Base-by-base conservation (phyloP, 1,140 invertebrate genomes). In the Matsumurasca onukii region DNA sequence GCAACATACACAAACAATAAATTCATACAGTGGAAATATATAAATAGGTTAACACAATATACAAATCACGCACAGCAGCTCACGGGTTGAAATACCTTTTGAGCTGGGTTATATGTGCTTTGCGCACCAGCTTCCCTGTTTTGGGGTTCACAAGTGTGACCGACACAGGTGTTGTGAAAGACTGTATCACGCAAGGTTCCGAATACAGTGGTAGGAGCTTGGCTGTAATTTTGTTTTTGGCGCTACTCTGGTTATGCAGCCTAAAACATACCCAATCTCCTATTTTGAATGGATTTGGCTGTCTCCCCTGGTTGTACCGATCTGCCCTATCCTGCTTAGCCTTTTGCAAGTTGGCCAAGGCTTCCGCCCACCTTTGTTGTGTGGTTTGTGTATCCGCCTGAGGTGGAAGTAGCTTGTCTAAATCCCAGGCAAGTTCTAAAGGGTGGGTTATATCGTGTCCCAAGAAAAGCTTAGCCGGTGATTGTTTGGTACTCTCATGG, bases 291-390 rank as follows among this genome's bases (percentile, higher is more conserved):
- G 5, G 49, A 12, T 12, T 5, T 12, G 49, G 49, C n/a, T 12
- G n/a, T 51, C 49, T 51, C 24, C n/a, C 3, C 3, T n/a, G 5
- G n/a, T 51, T 51, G n/a, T 51, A 51, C 49, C 3, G 49, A 20
- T 22, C 3, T n/a, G n/a, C 49, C 3, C 49, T 3, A 3, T 5
- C 24, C 3, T 51, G 5, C 49, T 22, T 3, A 20, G 49, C 49
- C 24, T 51, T 51, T 9, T 22, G n/a, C 3, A 51, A n/a, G n/a
- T 51, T 51, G n/a, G n/a, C n/a, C 3, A 12, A 3, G 5, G 49
- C 49, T 9, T 51, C 49, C 24, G n/a, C n/a, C 49, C 49, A 51
- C 49, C n/a, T 51, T 51, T 51, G 17, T n/a, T 51, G 5, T n/a
- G n/a, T 51, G n/a, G 5, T 51, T 51, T 51, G 49, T 5, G n/a